Base-by-base conservation (phyloP, 2,888 invertebrate genomes). In the Thereva unica region DNA sequence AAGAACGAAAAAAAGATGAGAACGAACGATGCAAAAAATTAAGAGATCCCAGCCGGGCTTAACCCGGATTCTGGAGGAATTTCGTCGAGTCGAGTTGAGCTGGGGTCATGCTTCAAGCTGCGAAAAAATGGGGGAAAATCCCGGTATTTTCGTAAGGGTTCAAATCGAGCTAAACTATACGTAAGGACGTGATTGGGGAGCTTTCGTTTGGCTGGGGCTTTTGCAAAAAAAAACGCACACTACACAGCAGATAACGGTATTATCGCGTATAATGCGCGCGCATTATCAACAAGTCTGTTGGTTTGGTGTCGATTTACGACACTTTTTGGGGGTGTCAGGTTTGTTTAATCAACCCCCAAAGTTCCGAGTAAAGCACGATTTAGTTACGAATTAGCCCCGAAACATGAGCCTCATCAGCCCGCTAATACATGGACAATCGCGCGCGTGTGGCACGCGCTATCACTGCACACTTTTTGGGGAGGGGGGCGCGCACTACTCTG, bases 211-310 rank as follows among this genome's bases (percentile, higher is more conserved):
- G 23, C 1, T 23, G 23, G 23, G 23, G 23, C 23, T 23, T 23
- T 23, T 23, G 23, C 23, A 23, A 23, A 23, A 23, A 23, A 68
- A 67, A 68, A 69, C 67, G 67, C 69, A 67, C 67, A 68, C 68
- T 64, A 65, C 66, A 57, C 64, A 68, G 76, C 23, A 23, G 23
- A 53, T 53, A 53, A 53, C 53, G 9, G 77, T 76, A 78, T 80
- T 79, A 78, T 79, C 78, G 76, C 78, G 76, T 78, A 76, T 80
- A 80, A 78, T 80, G 80, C 80, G 81, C 80, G 80, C 80, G 80
- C 80, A 80, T 80, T 78, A 80, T 78, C 67, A 59, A 53, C 64
- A 67, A 54, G 52, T 69, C 54, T 49, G 10, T n/a, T 23, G 23
- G 23, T 35, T 12, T 64, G 12, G 40, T 10, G 44, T 53, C 61